A percentile compares a stretch with the other conserved stretches of the same genome.
phyloP scores from a whole-genome alignment of 2,888 invertebrate species.

The Melangyna quadrimaculata region DNA sequence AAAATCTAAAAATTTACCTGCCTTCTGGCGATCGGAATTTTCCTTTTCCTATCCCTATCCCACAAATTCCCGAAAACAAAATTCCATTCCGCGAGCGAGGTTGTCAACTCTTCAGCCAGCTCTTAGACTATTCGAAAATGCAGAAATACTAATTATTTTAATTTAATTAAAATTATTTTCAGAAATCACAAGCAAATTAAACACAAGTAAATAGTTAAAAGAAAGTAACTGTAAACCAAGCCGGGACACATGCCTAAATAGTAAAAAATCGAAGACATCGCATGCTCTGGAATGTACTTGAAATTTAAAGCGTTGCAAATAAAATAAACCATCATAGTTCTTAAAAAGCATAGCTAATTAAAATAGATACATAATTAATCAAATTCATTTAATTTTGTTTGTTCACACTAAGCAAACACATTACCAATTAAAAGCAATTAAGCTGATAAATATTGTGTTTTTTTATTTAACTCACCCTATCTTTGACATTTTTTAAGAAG shows the following conservation, averaged over 20 bases:
- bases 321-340: neutral
- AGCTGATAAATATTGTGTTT: neutral
- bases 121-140: no score
- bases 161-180: neutral
- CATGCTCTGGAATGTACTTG: slow-evolving; percentile 59
- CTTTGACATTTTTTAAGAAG: slow-evolving; percentile 93
- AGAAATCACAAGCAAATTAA: neutral
- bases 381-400: slow-evolving; percentile 6
- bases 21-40: no score
- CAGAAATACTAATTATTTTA: neutral
- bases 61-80: no score
- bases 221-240: neutral
- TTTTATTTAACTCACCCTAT: slow-evolving; percentile 85
- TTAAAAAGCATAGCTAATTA: slow-evolving; percentile 40
- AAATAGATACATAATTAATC: neutral
- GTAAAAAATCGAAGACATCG: slow-evolving; percentile 27
- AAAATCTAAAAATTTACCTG: no score
- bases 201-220: neutral
- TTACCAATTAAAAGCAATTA: slow-evolving; percentile 19
- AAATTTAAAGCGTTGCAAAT: slow-evolving; percentile 51
- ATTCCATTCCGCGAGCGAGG: no score
- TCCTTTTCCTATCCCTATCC: no score
- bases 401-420: slow-evolving; percentile 8
- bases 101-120: no score
- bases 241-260: neutral